Conservation (phyloP, 2,888 invertebrate species). For the Cotesia congregata region DNA sequence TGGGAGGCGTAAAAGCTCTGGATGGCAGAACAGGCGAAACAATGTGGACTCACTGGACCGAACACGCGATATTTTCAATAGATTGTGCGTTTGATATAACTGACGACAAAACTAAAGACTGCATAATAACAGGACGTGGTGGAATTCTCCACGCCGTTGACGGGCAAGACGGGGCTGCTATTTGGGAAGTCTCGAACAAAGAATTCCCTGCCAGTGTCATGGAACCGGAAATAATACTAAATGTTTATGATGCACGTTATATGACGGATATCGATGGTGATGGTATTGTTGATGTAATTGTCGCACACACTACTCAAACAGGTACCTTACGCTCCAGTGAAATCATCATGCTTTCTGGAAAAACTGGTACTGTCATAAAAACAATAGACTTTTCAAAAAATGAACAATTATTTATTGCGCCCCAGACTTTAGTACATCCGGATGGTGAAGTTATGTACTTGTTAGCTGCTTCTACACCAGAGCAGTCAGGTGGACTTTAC, state of each 20-base stretch:
- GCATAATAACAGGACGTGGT: slow-evolving; percentile 80
- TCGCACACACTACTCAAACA: slow-evolving; percentile 76
- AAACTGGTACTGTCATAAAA: slow-evolving; percentile 76
- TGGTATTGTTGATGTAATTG: slow-evolving; percentile 78
- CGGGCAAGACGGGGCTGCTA: slow-evolving; percentile 76
- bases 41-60: slow-evolving; percentile 83
- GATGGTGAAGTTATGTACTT: slow-evolving; percentile 78
- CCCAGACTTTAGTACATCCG: slow-evolving; percentile 76
- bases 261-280: slow-evolving; percentile 81
- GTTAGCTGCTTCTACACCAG: slow-evolving; percentile 82
- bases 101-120: slow-evolving; percentile 79
- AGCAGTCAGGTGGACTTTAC: slow-evolving; percentile 80
- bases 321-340: slow-evolving; percentile 74
- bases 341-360: slow-evolving; percentile 80
- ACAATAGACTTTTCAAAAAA: slow-evolving; percentile 76
- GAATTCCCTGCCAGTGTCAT: slow-evolving; percentile 57
- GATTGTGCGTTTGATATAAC: slow-evolving; percentile 82
- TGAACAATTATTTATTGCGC: slow-evolving; percentile 81
- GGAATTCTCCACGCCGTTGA: slow-evolving; percentile 79
- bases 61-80: slow-evolving; percentile 80
- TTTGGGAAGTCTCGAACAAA: slow-evolving; percentile 75
- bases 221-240: slow-evolving; percentile 62
- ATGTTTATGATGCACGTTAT: slow-evolving; percentile 80
- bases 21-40: slow-evolving; percentile 80
- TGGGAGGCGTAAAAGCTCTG: slow-evolving; percentile 82